Conservation (phyloP, 2,113 vertebrate genomes). For the Callionymus lyra region DNA sequence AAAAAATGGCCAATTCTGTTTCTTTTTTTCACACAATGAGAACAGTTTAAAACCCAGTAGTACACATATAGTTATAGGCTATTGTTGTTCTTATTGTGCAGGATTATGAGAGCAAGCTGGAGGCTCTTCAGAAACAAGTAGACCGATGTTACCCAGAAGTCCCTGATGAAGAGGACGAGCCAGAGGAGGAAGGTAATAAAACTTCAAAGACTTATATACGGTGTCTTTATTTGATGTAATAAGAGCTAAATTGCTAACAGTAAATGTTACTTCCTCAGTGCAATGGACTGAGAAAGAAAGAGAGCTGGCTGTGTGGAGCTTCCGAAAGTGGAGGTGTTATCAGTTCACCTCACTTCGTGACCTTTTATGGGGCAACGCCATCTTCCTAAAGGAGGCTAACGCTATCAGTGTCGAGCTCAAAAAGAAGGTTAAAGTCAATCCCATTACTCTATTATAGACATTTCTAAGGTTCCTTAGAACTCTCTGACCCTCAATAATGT, state of each 20-base stretch:
- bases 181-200: constrained; percentile 88
- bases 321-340: constrained; percentile 94
- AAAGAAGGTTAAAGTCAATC: constrained; percentile 76
- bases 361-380: constrained; percentile 90
- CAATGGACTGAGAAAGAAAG: constrained; percentile 86
- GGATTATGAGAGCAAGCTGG: constrained; percentile 96
- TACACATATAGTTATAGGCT: not conserved
- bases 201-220: no score
- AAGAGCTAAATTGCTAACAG: no score
- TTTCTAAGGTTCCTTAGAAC: not conserved
- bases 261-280: constrained; percentile 71
- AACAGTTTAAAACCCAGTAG: not conserved
- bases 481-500: not conserved
- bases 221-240: no score
- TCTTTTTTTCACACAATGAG: not conserved
- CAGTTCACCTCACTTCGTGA: constrained; percentile 96
- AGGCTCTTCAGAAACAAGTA: constrained; percentile 94
- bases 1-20: not conserved
- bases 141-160: constrained; percentile 80
- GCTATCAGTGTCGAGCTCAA: constrained; percentile 96
- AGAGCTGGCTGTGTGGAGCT: constrained; percentile 87
- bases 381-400: constrained; percentile 96
- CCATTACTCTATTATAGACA: not conserved
- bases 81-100: constrained; percentile 34
- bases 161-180: constrained; percentile 86